Evolutionary conservation across 1,140 invertebrate genomes (phyloP), one percentile per base, ranked within the genome.

Genomic region (Stegodyphus dumicola): DNA sequence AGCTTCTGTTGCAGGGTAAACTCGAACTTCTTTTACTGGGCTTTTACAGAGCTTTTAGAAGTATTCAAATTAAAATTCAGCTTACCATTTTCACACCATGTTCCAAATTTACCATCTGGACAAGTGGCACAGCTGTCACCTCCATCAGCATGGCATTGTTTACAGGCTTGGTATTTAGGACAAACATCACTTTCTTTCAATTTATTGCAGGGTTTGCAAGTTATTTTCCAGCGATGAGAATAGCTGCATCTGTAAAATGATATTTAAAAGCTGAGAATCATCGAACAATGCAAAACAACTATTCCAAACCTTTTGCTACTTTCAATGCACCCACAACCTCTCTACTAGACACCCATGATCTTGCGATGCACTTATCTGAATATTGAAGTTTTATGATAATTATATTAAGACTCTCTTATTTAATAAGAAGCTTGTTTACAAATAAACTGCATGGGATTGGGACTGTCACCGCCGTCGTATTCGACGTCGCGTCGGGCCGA

Each of bases 61-160:
- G 15, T 60, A 60, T 33, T 33, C 56, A 60, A 10, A 10, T 60
- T 60, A 60, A 60, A 60, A 15, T 60, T 10, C 15, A 10, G 15
- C 18, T 81, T 76, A 86, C 85, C 53, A 67, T 75, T 73, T n/a
- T 78, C 77, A 52, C 85, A 86, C 85, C 85, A 86, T n/a, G 13
- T 76, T 15, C 85, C 85, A 52, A 60, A 86, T 48, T 76, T 79
- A 4, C 64, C 51, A 33, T 13, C 33, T 17, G 85, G 85, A 51
- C 85, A 86, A 51, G 77, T 51, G 7, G 67, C 77, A 18, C 85
- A 86, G 11, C 48, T n/a, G 17, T 80, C 65, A 17, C 49, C n/a
- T 52, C 77, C 77, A 69, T 77, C 53, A 5, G 64, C n/a, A 7
- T 67, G 48, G 11, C 85, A 86, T 11, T 86, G 75, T 7, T 15